Conservation (phyloP, 2,888 invertebrate genomes). For the Chrysolina americana region DNA sequence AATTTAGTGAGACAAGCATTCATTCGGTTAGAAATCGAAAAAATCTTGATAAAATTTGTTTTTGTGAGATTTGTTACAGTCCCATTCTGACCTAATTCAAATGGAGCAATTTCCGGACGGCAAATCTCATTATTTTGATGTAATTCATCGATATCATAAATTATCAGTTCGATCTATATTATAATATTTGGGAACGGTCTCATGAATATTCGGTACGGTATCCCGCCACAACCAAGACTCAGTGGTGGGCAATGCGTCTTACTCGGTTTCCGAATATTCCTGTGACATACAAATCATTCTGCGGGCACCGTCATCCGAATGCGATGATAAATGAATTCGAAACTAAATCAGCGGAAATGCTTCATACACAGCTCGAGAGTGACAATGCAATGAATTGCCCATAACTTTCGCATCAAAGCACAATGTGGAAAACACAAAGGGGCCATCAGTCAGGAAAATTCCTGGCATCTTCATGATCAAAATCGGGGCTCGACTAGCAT, state of each 20-base stretch:
- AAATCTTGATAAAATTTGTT: too few species aligned
- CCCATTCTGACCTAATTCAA: too few species aligned
- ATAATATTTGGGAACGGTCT: neutral
- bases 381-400: slow-evolving; percentile 12
- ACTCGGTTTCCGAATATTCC: neutral
- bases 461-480: neutral
- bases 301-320: neutral
- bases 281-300: slow-evolving; percentile 18
- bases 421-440: slow-evolving; percentile 13
- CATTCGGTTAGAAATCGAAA: too few species aligned
- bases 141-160: too few species aligned
- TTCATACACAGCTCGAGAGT: neutral
- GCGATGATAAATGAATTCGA: neutral
- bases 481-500: neutral
- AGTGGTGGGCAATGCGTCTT: slow-evolving; percentile 1
- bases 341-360: neutral
- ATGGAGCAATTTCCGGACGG: too few species aligned
- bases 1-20: too few species aligned
- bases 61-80: too few species aligned
- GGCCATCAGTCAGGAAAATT: slow-evolving; percentile 2
- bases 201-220: neutral
- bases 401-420: slow-evolving; percentile 11
- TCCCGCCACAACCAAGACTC: neutral
- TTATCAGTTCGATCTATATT: neutral
- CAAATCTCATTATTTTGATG: too few species aligned